Base-by-base conservation (phyloP, 2,888 invertebrate genomes). In the Marronus borbonicus region DNA sequence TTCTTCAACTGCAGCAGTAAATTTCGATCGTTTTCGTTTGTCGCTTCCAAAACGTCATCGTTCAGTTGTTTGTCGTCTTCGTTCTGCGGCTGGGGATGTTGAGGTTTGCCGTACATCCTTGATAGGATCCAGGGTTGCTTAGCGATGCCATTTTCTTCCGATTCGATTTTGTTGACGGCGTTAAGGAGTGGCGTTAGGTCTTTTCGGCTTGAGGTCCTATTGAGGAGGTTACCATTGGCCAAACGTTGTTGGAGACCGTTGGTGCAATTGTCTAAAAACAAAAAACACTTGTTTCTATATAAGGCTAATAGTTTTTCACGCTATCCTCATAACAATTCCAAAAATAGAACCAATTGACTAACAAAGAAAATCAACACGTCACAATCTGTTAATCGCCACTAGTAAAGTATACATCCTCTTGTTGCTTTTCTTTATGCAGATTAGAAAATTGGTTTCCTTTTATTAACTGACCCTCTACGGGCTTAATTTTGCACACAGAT, bases 1-100 rank as follows among this genome's bases (percentile, higher is more conserved):
- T 95, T 92, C 86, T 94, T 95, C 74, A 95, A 87, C 82, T 95
- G 92, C 79, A 94, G 89, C 79, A 93, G 90, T 84, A 94, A 89
- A 84, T 91, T 91, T 84, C 88, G 85, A 24, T 89, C 88, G 83
- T 91, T 89, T 82, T 89, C 88, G 86, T 90, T 90, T 83, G 89
- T 87, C 81, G 88, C 89, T 80, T 89, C 89, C 81, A 89, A 86
- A 85, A 89, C 88, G 81, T 89, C 89, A 81, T 88, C 90, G 77
- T 91, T 90, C 80, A 89, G 88, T 85, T 94, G 93, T 78, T 91
- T 86, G 39, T 81, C 90, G 90, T 85, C 92, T 91, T 84, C 91
- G 91, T 14, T 90, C 88, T 66, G 66, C 58, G 82, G 80, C 28
- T 81, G 81, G 58, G 80, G 82, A 66, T 79, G 75, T 39, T 81